Evolutionary conservation across 2,888 invertebrate genomes (phyloP).

Genomic region (Argynnis bischoffii): DNA sequence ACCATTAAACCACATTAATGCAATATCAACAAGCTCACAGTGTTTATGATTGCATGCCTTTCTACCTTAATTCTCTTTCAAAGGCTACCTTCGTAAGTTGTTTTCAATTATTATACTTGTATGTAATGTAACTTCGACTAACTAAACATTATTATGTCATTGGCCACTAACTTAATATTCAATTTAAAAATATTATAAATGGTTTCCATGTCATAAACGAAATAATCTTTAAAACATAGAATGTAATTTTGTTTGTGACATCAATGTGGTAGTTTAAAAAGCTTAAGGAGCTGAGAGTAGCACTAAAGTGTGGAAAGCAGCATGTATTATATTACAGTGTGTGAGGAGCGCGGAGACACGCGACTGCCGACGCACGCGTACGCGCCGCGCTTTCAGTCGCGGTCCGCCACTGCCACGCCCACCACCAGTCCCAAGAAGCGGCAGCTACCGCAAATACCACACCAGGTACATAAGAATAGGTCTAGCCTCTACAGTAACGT

Average conservation of each 20-base stretch:
- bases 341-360: constrained; percentile 56
- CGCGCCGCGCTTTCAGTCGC: constrained; percentile 89
- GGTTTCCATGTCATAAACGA: constrained; percentile 4
- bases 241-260: constrained; percentile 14
- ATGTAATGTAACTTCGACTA: constrained; percentile 14
- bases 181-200: not conserved
- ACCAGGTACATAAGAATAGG: constrained; percentile 57
- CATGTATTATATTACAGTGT: constrained; percentile 38
- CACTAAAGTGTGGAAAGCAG: constrained; percentile 39
- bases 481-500: not conserved
- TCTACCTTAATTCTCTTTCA: constrained; percentile 48
- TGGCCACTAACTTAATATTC: not conserved
- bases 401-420: constrained; percentile 95
- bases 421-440: constrained; percentile 98
- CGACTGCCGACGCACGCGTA: constrained; percentile 82
- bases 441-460: constrained; percentile 97
- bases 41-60: constrained; percentile 49
- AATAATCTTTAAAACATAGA: not conserved
- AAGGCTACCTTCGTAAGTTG: constrained; percentile 49
- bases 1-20: constrained; percentile 32
- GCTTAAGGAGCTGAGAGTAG: not conserved
- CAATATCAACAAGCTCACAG: constrained; percentile 44
- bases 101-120: constrained; percentile 22
- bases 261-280: constrained; percentile 1
- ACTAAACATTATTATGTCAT: constrained; percentile 4